Percentiles rank a stretch among this genome's conserved stretches.
These are phyloP conservation scores for Acrocyrtus sp. DNA, from an alignment of 2,888 invertebrate genomes.

Conservation along the genomic window DNA sequence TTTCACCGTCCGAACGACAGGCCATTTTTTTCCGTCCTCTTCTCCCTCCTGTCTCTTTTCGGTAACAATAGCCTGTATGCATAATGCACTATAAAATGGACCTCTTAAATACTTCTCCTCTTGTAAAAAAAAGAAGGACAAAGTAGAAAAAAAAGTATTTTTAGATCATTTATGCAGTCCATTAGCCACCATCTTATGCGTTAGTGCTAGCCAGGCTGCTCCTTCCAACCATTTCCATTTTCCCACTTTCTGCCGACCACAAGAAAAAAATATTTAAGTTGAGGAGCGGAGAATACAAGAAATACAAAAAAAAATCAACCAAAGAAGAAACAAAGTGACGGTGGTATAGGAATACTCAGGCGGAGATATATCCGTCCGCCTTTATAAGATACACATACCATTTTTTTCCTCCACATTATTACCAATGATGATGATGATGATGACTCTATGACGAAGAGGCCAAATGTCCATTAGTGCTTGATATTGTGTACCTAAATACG, in stretches of 20 bases:
- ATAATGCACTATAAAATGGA: background rate
- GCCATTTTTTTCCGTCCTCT: no score
- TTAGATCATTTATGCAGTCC: slow-evolving; percentile 34
- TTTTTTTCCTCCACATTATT: slow-evolving; percentile 22
- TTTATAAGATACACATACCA: no score
- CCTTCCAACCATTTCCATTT: background rate
- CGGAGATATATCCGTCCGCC: background rate
- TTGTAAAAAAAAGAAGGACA: slow-evolving; percentile 3
- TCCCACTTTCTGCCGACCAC: background rate
- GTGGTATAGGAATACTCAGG: background rate
- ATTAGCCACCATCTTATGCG: slow-evolving; percentile 20
- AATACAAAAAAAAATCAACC: no score
- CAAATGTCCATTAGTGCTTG: slow-evolving; percentile 50
- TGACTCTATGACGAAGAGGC: slow-evolving; percentile 39
- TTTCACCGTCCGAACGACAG: background rate
- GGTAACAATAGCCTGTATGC: background rate
- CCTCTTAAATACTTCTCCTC: background rate
- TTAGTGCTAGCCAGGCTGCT: slow-evolving; percentile 4
- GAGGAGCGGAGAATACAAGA: no score
- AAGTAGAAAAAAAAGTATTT: slow-evolving; percentile 3
- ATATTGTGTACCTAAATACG: background rate
- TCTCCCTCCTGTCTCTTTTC: background rate
- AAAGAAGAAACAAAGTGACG: background rate
- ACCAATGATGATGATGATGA: slow-evolving; percentile 23
- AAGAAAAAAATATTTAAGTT: slow-evolving; percentile 3